phyloP scores from a whole-genome alignment of 2,113 vertebrate genomes.

The Zapornia atra region DNA sequence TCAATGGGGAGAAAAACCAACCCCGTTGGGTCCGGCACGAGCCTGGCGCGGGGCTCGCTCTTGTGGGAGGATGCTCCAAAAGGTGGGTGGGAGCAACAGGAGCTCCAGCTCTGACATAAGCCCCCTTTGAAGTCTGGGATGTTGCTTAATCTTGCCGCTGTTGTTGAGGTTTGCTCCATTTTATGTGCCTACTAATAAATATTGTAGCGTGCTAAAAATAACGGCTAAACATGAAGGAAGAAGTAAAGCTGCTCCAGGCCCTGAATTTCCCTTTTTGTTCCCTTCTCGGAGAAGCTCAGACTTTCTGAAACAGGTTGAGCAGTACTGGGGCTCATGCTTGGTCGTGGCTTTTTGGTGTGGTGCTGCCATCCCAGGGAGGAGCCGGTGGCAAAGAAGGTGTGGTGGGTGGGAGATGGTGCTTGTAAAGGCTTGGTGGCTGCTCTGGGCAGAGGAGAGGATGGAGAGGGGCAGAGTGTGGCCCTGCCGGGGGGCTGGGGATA shows the following conservation, averaged over 20 bases:
- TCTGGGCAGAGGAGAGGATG: not conserved
- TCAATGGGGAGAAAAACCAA: not conserved
- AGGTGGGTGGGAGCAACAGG: not conserved
- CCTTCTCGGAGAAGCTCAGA: not conserved
- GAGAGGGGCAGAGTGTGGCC: not conserved
- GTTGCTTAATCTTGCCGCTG: not conserved
- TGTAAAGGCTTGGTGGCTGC: not conserved
- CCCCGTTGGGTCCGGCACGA: fast-evolving
- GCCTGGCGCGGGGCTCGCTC: not conserved
- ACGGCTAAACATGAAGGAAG: not conserved
- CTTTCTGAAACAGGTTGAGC: not conserved
- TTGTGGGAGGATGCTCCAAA: not conserved
- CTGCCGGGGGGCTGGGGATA: fast-evolving
- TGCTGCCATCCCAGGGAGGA: not conserved
- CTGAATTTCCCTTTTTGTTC: conserved; percentile 13
- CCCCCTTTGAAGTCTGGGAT: conserved; percentile 39
- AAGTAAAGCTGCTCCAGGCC: not conserved
- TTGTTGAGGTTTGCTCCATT: conserved; percentile 24
- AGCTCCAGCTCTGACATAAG: not conserved
- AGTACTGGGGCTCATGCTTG: not conserved
- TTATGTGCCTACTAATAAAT: conserved; percentile 43
- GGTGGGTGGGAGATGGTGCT: fast-evolving
- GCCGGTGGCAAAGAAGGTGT: fast-evolving
- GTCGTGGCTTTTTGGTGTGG: not conserved
- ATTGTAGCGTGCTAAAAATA: conserved; percentile 43